Evolutionary conservation across 2,888 invertebrate species (phyloP).

Genomic region (Ferdinandea cuprea): DNA sequence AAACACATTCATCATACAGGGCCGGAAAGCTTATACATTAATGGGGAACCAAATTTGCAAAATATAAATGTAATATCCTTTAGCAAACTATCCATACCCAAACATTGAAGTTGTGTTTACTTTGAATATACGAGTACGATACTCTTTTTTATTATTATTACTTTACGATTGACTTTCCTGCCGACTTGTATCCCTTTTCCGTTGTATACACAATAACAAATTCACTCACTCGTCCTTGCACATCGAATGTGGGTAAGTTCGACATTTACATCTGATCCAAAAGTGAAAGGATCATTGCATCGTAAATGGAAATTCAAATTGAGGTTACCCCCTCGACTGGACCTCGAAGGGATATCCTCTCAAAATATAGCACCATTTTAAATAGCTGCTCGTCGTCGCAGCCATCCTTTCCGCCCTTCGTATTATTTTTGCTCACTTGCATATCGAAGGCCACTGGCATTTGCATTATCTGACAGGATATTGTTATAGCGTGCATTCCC

Average conservation of each 20-base stretch:
- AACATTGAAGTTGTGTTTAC: slow-evolving; percentile 9
- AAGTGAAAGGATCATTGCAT: slow-evolving; percentile 68
- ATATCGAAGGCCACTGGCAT: slow-evolving; percentile 52
- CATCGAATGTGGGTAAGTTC: slow-evolving; percentile 21
- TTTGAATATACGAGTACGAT: not conserved
- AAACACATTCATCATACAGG: too few species aligned
- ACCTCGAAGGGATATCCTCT: slow-evolving; percentile 52
- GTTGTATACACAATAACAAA: not conserved
- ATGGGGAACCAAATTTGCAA: too few species aligned
- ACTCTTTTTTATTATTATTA: slow-evolving; percentile 14
- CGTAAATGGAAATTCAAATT: slow-evolving; percentile 69
- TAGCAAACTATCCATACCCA: not conserved
- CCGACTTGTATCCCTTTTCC: not conserved
- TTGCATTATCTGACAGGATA: slow-evolving; percentile 72
- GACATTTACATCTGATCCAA: slow-evolving; percentile 47
- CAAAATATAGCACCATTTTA: slow-evolving; percentile 53
- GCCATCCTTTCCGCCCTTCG: not conserved
- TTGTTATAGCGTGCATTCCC: slow-evolving; percentile 38
- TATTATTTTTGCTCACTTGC: slow-evolving; percentile 64
- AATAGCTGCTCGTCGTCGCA: slow-evolving; percentile 37
- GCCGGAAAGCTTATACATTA: too few species aligned
- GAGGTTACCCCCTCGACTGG: slow-evolving; percentile 67
- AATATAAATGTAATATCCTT: not conserved
- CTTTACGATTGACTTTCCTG: slow-evolving; percentile 36
- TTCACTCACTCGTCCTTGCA: not conserved